Evolutionary conservation across 2,888 invertebrate genomes (phyloP).

Genomic region (Subacronicta megacephala): DNA sequence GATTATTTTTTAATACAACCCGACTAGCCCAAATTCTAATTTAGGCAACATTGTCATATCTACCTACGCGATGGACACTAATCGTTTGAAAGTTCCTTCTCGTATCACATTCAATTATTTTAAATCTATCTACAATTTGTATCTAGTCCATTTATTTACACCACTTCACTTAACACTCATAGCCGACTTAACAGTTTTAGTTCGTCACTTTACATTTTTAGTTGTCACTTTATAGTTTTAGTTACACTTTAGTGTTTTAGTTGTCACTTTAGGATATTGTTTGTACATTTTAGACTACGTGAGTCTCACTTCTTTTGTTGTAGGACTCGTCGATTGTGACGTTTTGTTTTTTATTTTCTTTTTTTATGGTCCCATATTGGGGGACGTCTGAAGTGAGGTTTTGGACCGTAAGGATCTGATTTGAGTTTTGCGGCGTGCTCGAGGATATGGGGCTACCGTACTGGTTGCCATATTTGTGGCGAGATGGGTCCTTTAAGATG

Average conservation of each 20-base stretch:
- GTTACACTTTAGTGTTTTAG: constrained; percentile 19
- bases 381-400: constrained; percentile 87
- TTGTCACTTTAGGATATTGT: constrained; percentile 27
- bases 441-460: constrained; percentile 85
- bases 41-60: constrained; percentile 56
- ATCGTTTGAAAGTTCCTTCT: constrained; percentile 66
- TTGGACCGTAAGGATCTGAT: constrained; percentile 90
- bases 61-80: constrained; percentile 69
- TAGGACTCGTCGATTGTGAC: constrained; percentile 86
- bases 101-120: constrained; percentile 85
- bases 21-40: constrained; percentile 58
- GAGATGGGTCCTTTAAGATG: constrained; percentile 91
- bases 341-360: constrained; percentile 87
- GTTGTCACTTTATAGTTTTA: constrained; percentile 34
- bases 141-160: constrained; percentile 80
- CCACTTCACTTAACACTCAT: constrained; percentile 47
- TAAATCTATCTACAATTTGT: constrained; percentile 82
- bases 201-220: constrained; percentile 38
- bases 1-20: constrained; percentile 76
- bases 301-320: constrained; percentile 84
- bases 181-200: constrained; percentile 32
- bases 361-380: constrained; percentile 87
- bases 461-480: constrained; percentile 89
- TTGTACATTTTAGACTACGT: constrained; percentile 73
- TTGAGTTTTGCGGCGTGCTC: constrained; percentile 83